Base-by-base conservation (phyloP, 2,113 vertebrate species). In the Ophthalmolycus amberensis region DNA sequence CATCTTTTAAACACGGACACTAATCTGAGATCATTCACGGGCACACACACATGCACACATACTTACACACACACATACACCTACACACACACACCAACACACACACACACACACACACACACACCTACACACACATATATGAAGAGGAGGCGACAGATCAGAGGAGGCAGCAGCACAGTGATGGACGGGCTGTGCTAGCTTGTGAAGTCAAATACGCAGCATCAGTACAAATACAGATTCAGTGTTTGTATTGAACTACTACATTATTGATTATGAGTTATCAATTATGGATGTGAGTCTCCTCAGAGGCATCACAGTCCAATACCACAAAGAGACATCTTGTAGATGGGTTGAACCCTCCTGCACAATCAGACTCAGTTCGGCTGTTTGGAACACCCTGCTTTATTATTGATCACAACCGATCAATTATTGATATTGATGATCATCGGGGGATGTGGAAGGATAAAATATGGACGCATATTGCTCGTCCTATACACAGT, bases 201-300 rank as follows among this genome's bases (percentile, higher is more conserved):
- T 85, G 83, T 82, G 80, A 85, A 86, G 78, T 79, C 80, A 89
- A 79, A 88, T 82, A 62, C 25, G 58, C 83, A 37, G 68, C 80
- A 77, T 86, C 85, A 86, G 90, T 87, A 84, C 91, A 88, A 91
- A 92, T 87, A 90, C 75, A 85, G 84, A 89, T 82, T 85, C 80
- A 63, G 87, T 85, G 88, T 91, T 93, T 90, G 86, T 94, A 93
- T 93, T 93, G 84, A 93, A 93, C 89, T 73, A 62, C 79, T 93
- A 88, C 90, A 94, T 94, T 94, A 94, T 93, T 93, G 90, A 94
- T 92, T 85, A 80, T 72, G 75, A 82, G 62, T 62, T 71, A 93
- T 93, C 84, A 87, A 94, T 93, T 88, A 94, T 93, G 73, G 72
- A 94, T 93, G 67, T 29, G 71, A 77, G 86, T 79, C 79, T 84